Evolutionary conservation across 2,888 invertebrate genomes (phyloP).

Genomic region (Sphaerophoria rueppellii): DNA sequence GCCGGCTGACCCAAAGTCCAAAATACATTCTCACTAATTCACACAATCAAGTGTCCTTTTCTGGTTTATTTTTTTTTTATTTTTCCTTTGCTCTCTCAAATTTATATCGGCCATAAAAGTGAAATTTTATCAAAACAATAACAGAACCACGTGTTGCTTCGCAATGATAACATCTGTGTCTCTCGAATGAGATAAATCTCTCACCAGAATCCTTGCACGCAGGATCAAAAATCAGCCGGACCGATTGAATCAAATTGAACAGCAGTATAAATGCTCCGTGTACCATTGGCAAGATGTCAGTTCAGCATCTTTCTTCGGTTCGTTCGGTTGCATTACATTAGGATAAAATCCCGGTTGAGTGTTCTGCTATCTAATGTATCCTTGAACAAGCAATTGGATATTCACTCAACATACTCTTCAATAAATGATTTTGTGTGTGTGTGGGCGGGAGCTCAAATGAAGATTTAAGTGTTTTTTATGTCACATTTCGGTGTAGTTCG

Average conservation of each 20-base stretch:
- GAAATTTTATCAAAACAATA: background rate
- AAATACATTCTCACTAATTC: background rate
- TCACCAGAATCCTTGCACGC: slow-evolving; percentile 41
- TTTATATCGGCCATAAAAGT: background rate
- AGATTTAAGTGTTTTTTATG: slow-evolving; percentile 55
- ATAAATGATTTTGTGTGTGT: background rate
- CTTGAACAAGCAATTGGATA: slow-evolving; percentile 8
- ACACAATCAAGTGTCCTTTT: slow-evolving; percentile 41
- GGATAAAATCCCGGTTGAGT: background rate
- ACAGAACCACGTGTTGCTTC: too few relatives aligned
- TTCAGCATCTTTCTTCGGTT: slow-evolving; percentile 47
- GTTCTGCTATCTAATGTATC: background rate
- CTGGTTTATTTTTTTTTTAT: slow-evolving; percentile 2
- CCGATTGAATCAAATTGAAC: slow-evolving; percentile 63
- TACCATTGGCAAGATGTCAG: slow-evolving; percentile 55
- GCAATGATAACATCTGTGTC: background rate
- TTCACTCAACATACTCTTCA: background rate
- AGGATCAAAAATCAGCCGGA: slow-evolving; percentile 60
- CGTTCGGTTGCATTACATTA: slow-evolving; percentile 31
- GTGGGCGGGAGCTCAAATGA: slow-evolving; percentile 10
- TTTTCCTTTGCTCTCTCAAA: slow-evolving; percentile 4
- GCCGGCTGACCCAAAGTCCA: slow-evolving; percentile 15
- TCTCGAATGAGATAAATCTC: slow-evolving; percentile 38
- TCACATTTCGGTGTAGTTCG: slow-evolving; percentile 36
- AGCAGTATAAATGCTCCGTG: slow-evolving; percentile 31